Base-by-base conservation (phyloP, 2,888 invertebrate genomes). In the Apamea crenata region DNA sequence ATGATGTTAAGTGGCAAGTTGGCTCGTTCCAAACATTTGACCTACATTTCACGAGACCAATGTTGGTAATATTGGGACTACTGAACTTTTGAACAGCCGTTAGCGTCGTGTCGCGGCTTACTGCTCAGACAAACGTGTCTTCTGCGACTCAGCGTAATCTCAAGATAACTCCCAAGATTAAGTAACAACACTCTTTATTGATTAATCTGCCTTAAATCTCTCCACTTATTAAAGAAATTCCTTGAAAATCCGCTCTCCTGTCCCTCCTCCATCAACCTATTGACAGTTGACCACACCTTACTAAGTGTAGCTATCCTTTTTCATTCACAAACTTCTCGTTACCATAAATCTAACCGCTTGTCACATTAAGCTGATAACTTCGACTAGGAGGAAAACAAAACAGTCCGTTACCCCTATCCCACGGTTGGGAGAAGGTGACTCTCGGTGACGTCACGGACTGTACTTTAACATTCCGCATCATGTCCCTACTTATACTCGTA, bases 1-100 rank as follows among this genome's bases (percentile, higher is more conserved):
- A 78, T 84, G 78, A 75, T 78, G 21, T 74, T 69, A 74, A 77
- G 74, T 44, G 71, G 65, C 70, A 74, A 79, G 63, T 75, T 74
- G 32, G 47, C n/a, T 67, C 56, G 71, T 71, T 50, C 21, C 77
- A 29, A 68, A 65, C 74, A 68, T 74, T 77, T 29, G 83, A 36
- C 73, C 70, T 59, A 50, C 21, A 50, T 59, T 69, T 40, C 47
- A 63, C 40, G 59, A 5, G 25, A 44, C 70, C 73, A 67, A 71
- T 74, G 36, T 77, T 86, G 74, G 77, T 25, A 14, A 53, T 65
- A 25, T 50, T 67, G 32, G 29, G 44, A 29, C 63, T 29, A 71
- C 66, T 65, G 69, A 74, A 75, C 29, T 70, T 61, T 56, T n/a
- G 8, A 47, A 40, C 59, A 40, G 50, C 71, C 68, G 74, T 53